These are phyloP conservation scores for Parasteatoda tepidariorum DNA, from an alignment of 1,140 invertebrate genomes.

Conservation along the genomic window DNA sequence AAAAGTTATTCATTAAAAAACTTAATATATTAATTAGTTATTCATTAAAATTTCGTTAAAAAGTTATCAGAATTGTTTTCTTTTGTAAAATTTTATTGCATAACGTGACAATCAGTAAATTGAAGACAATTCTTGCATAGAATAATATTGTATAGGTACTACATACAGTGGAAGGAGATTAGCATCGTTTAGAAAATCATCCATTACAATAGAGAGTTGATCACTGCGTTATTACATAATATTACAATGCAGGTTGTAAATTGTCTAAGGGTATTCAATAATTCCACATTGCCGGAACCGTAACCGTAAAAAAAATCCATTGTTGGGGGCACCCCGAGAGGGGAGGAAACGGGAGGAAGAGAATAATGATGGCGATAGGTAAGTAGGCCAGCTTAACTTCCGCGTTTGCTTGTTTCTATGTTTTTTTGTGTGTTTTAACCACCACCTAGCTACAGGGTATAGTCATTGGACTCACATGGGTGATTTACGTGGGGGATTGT, in stretches of 20 bases:
- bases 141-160: not conserved
- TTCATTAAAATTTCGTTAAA: too few relatives aligned
- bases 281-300: slow-evolving; percentile 29
- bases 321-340: slow-evolving; percentile 26
- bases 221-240: slow-evolving; percentile 42
- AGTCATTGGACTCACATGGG: slow-evolving; percentile 30
- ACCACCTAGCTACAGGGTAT: not conserved
- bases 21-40: too few relatives aligned
- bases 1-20: too few relatives aligned
- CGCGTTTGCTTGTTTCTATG: slow-evolving; percentile 28
- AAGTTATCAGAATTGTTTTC: too few relatives aligned
- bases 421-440: slow-evolving; percentile 1
- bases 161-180: not conserved
- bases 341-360: not conserved
- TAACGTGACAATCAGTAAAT: too few relatives aligned
- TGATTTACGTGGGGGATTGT: not conserved
- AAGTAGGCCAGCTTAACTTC: slow-evolving; percentile 48
- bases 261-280: slow-evolving; percentile 31
- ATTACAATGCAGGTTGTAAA: slow-evolving; percentile 41
- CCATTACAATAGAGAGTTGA: slow-evolving; percentile 4
- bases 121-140: too few relatives aligned
- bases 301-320: slow-evolving; percentile 39
- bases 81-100: too few relatives aligned
- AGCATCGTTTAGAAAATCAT: not conserved
- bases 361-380: slow-evolving; percentile 26